A percentile compares a stretch with the other conserved stretches of the same genome.
Evolutionary conservation across 2,888 invertebrate species (phyloP).

Genomic region (Melieria crassipennis): DNA sequence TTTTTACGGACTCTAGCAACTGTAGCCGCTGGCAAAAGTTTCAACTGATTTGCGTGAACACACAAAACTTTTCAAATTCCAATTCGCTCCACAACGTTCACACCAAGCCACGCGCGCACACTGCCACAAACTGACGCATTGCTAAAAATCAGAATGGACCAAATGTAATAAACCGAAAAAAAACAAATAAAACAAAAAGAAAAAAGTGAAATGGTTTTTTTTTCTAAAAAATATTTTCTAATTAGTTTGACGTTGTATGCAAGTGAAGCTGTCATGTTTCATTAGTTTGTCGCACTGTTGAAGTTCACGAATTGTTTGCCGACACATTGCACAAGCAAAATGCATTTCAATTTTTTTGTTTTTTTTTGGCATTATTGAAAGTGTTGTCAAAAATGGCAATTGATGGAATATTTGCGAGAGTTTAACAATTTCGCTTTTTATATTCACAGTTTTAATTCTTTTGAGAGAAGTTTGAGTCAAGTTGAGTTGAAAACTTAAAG

Average conservation of each 20-base stretch:
- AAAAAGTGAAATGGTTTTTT: background rate
- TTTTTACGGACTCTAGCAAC: background rate
- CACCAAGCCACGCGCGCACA: too few relatives aligned
- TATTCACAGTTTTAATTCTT: too few relatives aligned
- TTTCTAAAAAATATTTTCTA: constrained; percentile 10
- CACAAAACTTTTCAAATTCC: background rate
- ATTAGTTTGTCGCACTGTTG: constrained; percentile 11
- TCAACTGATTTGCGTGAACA: constrained; percentile 18
- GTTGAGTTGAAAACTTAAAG: too few relatives aligned
- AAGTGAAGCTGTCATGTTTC: constrained; percentile 22
- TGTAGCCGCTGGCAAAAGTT: background rate
- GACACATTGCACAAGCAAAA: too few relatives aligned
- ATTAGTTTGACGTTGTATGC: constrained; percentile 28
- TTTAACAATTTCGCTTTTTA: too few relatives aligned
- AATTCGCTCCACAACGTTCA: too few relatives aligned
- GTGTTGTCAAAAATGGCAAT: too few relatives aligned
- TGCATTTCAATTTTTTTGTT: too few relatives aligned
- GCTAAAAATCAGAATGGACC: background rate
- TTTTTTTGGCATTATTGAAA: too few relatives aligned
- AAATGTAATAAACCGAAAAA: constrained; percentile 2
- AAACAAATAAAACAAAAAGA: background rate
- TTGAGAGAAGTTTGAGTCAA: too few relatives aligned
- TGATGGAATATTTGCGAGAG: too few relatives aligned
- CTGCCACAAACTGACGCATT: background rate
- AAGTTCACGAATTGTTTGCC: too few relatives aligned